Evolutionary conservation across 2,797 vertebrate species (phyloP).

Genomic region (Sebastes cheni): DNA sequence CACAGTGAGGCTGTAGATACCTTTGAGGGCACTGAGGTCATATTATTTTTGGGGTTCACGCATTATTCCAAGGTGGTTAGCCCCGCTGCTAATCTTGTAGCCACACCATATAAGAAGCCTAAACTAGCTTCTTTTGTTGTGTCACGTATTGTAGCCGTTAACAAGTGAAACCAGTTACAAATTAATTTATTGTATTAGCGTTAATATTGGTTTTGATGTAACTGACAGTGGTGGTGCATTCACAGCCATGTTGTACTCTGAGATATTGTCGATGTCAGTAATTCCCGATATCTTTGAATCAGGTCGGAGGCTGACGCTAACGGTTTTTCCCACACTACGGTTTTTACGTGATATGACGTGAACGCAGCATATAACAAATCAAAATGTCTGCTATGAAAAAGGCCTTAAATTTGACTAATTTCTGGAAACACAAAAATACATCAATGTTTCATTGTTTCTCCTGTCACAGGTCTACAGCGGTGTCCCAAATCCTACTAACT

Average conservation of each 20-base stretch:
- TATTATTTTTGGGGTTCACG: not conserved
- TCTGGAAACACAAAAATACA: not conserved
- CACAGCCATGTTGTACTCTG: not conserved
- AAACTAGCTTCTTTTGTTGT: no score
- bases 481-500: not conserved
- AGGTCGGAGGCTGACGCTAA: not conserved
- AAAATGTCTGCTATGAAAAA: not conserved
- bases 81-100: not conserved
- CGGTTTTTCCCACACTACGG: not conserved
- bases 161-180: no score
- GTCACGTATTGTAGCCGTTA: no score
- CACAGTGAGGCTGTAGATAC: not conserved
- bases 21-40: not conserved
- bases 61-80: not conserved
- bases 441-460: not conserved
- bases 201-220: not conserved
- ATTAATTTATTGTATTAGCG: not conserved
- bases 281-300: not conserved
- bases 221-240: not conserved
- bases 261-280: not conserved
- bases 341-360: no score
- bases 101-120: not conserved
- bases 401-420: not conserved
- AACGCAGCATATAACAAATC: not conserved
- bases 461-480: not conserved